Evolutionary conservation across 2,888 invertebrate genomes (phyloP).

Genomic region (Nemotelus nigrinus): DNA sequence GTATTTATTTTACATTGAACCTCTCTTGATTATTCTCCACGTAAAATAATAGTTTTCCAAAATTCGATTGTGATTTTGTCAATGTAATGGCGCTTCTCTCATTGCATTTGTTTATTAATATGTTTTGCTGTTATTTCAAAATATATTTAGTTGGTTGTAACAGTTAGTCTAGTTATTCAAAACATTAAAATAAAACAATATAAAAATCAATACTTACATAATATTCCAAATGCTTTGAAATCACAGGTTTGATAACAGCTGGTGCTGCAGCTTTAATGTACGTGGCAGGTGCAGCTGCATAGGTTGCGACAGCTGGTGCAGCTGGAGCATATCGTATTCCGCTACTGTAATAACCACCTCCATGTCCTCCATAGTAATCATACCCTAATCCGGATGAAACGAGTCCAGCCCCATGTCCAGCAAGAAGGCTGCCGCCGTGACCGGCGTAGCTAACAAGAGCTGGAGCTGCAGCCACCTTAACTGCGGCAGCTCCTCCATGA

Average conservation of each 20-base stretch:
- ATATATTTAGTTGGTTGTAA: too few species aligned
- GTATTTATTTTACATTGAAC: too few species aligned
- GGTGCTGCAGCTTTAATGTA: constrained; percentile 62
- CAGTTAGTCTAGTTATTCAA: neutral
- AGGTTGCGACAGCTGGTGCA: constrained; percentile 59
- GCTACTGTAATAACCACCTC: constrained; percentile 58
- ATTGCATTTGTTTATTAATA: too few species aligned
- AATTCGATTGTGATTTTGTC: too few species aligned
- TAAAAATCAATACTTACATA: constrained; percentile 66
- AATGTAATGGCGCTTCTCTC: too few species aligned
- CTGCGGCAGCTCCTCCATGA: constrained; percentile 38
- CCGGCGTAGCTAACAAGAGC: constrained; percentile 52
- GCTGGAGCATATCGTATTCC: constrained; percentile 61
- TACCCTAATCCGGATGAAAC: constrained; percentile 33
- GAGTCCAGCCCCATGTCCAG: constrained; percentile 38
- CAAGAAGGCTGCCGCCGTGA: constrained; percentile 49
- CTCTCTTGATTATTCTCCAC: too few species aligned
- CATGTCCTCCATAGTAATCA: constrained; percentile 46
- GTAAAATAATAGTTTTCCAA: too few species aligned
- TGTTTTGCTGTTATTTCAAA: too few species aligned
- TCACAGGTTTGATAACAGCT: constrained; percentile 68
- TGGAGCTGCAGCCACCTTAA: constrained; percentile 49
- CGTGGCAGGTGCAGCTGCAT: constrained; percentile 62
- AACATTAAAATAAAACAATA: neutral
- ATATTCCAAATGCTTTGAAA: constrained; percentile 71